phyloP scores from a whole-genome alignment of 2,888 invertebrate genomes.

The Tolmerus cingulatus region DNA sequence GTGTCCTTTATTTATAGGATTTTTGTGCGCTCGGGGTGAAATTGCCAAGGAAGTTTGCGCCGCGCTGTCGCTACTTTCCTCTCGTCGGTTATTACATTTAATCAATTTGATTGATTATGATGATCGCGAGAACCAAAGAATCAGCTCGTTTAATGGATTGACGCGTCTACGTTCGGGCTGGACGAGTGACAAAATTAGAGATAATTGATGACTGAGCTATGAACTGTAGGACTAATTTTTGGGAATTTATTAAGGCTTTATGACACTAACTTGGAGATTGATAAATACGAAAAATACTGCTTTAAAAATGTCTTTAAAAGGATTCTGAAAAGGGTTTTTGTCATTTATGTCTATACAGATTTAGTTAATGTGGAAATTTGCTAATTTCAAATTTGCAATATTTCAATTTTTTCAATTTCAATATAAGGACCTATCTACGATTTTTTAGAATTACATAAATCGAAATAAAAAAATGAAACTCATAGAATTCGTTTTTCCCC shows the following conservation, averaged over 20 bases:
- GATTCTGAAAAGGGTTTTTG: too few species aligned
- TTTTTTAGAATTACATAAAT: too few species aligned
- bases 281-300: not conserved
- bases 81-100: not conserved
- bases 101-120: constrained; percentile 19
- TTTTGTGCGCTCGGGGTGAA: not conserved
- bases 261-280: not conserved
- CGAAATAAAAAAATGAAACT: too few species aligned
- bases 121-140: not conserved
- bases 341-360: too few species aligned
- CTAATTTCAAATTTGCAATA: too few species aligned
- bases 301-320: not conserved
- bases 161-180: not conserved
- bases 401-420: too few species aligned
- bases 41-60: not conserved
- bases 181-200: not conserved
- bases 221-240: not conserved
- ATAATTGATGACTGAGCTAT: not conserved
- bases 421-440: too few species aligned
- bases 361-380: too few species aligned
- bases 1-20: constrained; percentile 23
- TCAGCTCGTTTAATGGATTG: not conserved
- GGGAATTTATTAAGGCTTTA: not conserved
- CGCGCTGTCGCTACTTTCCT: not conserved
- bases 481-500: too few species aligned